Evolutionary conservation across 2,797 vertebrate species (phyloP).

Genomic region (Hemibagrus guttatus): DNA sequence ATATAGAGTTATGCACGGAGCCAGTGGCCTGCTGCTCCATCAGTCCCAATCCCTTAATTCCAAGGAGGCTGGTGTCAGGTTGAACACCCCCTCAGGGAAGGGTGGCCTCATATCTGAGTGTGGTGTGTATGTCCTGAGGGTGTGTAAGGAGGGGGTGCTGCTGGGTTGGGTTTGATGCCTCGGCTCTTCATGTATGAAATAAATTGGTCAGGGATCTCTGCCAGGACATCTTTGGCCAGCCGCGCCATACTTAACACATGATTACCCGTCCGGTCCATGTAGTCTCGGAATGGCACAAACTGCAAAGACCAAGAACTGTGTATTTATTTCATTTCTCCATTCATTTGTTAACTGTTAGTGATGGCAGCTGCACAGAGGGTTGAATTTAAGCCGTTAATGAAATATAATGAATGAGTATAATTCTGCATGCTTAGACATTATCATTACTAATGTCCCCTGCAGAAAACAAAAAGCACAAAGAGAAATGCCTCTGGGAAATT

Average conservation of each 20-base stretch:
- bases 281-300: constrained; percentile 95
- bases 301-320: constrained; percentile 58
- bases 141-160: constrained; percentile 74
- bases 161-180: constrained; percentile 87
- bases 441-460: constrained; percentile 41
- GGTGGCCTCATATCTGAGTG: constrained; percentile 80
- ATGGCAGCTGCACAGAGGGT: not conserved
- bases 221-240: constrained; percentile 92
- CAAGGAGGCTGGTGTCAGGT: constrained; percentile 59
- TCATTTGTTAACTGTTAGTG: not conserved
- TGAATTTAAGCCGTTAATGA: constrained; percentile 21
- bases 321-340: not conserved
- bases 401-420: constrained; percentile 6
- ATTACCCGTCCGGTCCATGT: constrained; percentile 89
- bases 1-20: constrained; percentile 57
- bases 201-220: constrained; percentile 96
- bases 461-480: not conserved
- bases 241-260: constrained; percentile 94
- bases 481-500: constrained; percentile 26
- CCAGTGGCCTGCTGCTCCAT: constrained; percentile 20
- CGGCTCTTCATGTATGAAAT: constrained; percentile 97
- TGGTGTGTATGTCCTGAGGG: constrained; percentile 77
- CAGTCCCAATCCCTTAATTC: constrained; percentile 60
- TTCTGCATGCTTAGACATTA: constrained; percentile 19
- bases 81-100: constrained; percentile 50